Evolutionary conservation across 2,888 invertebrate genomes (phyloP), one percentile per base, ranked within the genome.

Genomic region (Phengaris arion): DNA sequence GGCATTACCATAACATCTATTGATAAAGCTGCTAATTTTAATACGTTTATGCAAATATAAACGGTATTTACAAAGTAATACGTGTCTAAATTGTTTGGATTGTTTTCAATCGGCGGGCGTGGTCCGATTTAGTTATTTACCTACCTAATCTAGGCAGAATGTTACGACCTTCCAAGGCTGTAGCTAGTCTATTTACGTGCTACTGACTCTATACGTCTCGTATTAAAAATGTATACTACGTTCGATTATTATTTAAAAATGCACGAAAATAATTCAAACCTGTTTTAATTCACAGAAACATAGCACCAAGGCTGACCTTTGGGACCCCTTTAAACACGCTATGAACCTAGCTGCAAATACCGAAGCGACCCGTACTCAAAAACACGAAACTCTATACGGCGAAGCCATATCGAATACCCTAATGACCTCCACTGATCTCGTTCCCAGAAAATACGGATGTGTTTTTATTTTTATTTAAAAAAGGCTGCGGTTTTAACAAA

Each of bases 371-470:
- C 10, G 52, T 12, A 12, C 64, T 12, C 35, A 64, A 64, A 64
- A 64, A 64, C 64, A 45, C 64, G 64, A 48, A 70, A 70, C 70
- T 48, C 45, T 48, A 70, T 72, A 72, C 75, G 77, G 74, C 51
- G 77, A 79, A 80, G 80, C 80, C 77, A 80, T 81, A 79, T 81
- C 79, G 80, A 82, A 83, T 81, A 84, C 85, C 83, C 80, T 81
- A 82, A 83, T 81, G 83, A 84, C 85, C 85, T 85, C 83, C 77
- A 76, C 68, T 79, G 83, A 85, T 85, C 85, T 82, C 82, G 83
- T 84, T 83, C 77, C 77, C 79, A 76, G 77, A 81, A 78, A 70
- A 72, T 80, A 79, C 77, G 76, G 79, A 76, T 74, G 77, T 78
- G 76, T 77, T 76, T 74, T 76, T 81, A 79, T 79, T 80, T 79